These are phyloP conservation scores for Scarus forsteni DNA, from an alignment of 2,797 vertebrate species.

Conservation along the genomic window DNA sequence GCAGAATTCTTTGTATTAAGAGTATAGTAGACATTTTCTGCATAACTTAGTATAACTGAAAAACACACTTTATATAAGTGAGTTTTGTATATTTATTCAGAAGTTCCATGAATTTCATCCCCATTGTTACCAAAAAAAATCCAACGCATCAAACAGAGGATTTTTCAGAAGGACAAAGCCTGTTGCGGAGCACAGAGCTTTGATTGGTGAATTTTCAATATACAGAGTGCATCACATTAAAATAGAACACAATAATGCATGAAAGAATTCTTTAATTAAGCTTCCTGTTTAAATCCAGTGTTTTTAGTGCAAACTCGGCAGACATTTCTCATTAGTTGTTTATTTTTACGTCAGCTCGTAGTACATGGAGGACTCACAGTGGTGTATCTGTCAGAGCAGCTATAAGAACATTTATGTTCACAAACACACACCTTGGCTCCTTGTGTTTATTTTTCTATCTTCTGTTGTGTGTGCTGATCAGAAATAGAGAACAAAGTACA, in stretches of 20 bases:
- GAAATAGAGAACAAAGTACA: background rate
- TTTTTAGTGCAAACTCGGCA: background rate
- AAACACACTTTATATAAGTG: background rate
- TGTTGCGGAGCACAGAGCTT: background rate
- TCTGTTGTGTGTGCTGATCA: background rate
- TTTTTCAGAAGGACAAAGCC: background rate
- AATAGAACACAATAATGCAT: background rate
- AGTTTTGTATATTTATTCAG: background rate
- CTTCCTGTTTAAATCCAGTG: background rate
- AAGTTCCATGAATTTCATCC: background rate
- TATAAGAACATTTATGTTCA: background rate
- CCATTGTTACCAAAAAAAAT: background rate
- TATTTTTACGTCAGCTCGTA: background rate
- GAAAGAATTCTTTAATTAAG: background rate
- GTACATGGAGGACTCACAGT: background rate
- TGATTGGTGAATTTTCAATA: slow-evolving; percentile 1
- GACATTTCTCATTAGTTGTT: background rate
- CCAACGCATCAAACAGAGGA: background rate
- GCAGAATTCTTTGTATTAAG: slow-evolving; percentile 15
- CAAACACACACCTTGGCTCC: background rate
- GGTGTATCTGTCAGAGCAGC: background rate
- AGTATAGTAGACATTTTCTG: background rate
- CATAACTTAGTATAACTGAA: background rate
- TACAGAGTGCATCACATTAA: background rate
- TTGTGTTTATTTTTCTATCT: slow-evolving; percentile 1